Evolutionary conservation across 2,888 invertebrate genomes (phyloP).

Genomic region (Keiferia lycopersicella): DNA sequence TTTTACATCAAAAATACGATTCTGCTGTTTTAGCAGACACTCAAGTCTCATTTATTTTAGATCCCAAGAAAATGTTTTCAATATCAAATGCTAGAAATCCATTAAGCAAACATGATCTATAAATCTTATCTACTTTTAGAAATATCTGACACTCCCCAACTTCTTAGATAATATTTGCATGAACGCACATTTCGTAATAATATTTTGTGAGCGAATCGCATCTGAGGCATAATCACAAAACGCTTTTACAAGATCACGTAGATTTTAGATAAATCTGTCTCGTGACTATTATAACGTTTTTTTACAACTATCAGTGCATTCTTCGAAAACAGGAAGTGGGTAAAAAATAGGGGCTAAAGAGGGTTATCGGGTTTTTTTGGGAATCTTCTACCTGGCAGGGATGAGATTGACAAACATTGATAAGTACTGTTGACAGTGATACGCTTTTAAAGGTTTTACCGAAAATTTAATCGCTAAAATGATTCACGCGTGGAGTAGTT

Average conservation of each 20-base stretch:
- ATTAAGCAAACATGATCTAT: neutral
- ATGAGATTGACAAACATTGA: slow-evolving; percentile 21
- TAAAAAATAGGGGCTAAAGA: slow-evolving; percentile 19
- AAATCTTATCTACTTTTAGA: slow-evolving; percentile 7
- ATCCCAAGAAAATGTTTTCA: too few species aligned
- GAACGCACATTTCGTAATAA: slow-evolving; percentile 10
- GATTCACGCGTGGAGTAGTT: slow-evolving; percentile 10
- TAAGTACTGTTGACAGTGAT: slow-evolving; percentile 25
- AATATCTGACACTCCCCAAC: neutral
- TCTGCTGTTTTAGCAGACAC: neutral
- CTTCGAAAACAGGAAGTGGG: slow-evolving; percentile 20
- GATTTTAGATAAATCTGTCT: slow-evolving; percentile 19
- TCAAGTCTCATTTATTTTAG: too few species aligned
- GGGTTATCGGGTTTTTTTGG: slow-evolving; percentile 20
- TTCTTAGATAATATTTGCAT: slow-evolving; percentile 14
- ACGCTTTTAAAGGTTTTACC: slow-evolving; percentile 18
- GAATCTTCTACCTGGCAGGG: slow-evolving; percentile 20
- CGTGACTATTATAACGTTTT: slow-evolving; percentile 13
- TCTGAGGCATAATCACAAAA: slow-evolving; percentile 20
- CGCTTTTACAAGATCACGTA: slow-evolving; percentile 24
- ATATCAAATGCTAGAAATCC: too few species aligned
- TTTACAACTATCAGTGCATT: slow-evolving; percentile 18
- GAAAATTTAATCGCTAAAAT: slow-evolving; percentile 9
- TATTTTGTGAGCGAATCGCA: neutral
- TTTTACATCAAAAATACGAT: neutral